A percentile compares a stretch with the other conserved stretches of the same genome.
phyloP scores from a whole-genome alignment of 1,140 invertebrate genomes.

The Bombus consobrinus region DNA sequence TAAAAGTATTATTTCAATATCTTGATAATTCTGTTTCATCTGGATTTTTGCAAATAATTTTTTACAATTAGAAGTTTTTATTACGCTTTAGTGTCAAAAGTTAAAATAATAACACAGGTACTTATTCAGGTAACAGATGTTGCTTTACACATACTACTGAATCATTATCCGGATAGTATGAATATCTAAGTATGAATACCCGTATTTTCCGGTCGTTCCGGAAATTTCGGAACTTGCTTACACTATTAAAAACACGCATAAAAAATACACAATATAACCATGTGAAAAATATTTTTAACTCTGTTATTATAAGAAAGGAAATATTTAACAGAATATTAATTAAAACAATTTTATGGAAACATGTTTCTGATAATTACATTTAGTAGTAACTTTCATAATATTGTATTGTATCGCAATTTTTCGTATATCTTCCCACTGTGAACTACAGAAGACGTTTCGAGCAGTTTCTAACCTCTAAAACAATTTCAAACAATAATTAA shows the following conservation, averaged over 20 bases:
- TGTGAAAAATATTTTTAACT: background rate
- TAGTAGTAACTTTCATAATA: constrained; percentile 21
- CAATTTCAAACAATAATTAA: background rate
- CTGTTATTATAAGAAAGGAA: background rate
- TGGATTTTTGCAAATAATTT: background rate
- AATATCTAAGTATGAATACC: constrained; percentile 17
- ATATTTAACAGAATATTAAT: constrained; percentile 5
- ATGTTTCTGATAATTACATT: background rate
- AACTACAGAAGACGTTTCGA: background rate
- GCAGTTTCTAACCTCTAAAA: background rate
- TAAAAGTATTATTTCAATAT: background rate
- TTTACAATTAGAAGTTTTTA: background rate
- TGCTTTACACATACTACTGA: background rate
- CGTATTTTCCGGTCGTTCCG: constrained; percentile 3
- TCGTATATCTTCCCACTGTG: background rate
- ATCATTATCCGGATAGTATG: constrained; percentile 3
- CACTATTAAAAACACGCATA: background rate
- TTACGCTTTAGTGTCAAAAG: background rate
- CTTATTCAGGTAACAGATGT: constrained; percentile 7
- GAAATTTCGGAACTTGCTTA: background rate
- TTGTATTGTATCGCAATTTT: background rate
- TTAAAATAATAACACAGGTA: constrained; percentile 12
- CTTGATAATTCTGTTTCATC: background rate
- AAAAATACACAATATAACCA: background rate
- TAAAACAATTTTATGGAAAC: constrained; percentile 3